A percentile compares a stretch with the other conserved stretches of the same genome.
Evolutionary conservation across 53 echinoderm and acorn worm species (phyloP).

Genomic region (Stichopus horrens): DNA sequence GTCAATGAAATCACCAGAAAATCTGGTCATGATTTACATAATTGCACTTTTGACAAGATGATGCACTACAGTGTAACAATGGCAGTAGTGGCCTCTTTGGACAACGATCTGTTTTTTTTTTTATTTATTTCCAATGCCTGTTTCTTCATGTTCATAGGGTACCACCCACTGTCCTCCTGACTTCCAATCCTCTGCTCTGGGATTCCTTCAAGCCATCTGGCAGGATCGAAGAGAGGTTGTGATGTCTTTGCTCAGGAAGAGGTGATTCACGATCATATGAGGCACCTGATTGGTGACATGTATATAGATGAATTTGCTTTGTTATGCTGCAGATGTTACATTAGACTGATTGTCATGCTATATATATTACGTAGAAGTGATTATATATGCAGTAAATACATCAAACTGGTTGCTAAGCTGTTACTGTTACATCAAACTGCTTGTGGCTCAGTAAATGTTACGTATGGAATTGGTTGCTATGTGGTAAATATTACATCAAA

Average conservation of each 20-base stretch:
- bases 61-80: no score
- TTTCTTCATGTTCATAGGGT: slow-evolving; percentile 60
- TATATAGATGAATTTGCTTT: no score
- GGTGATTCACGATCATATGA: slow-evolving; percentile 43
- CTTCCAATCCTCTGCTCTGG: slow-evolving; percentile 87
- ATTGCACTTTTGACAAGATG: slow-evolving; percentile 1
- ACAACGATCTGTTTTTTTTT: background rate
- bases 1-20: no score
- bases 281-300: no score
- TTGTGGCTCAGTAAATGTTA: no score
- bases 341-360: background rate
- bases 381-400: no score
- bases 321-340: no score
- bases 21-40: background rate
- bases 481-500: no score
- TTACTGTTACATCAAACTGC: no score
- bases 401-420: no score
- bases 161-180: slow-evolving; percentile 97
- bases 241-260: slow-evolving; percentile 73
- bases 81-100: no score
- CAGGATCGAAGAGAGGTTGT: slow-evolving; percentile 81
- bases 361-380: background rate
- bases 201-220: slow-evolving; percentile 91
- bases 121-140: background rate
- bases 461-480: no score